Evolutionary conservation across 2,888 invertebrate genomes (phyloP), one percentile per base, ranked within the genome.

Genomic region (Ommatoiulus sabulosus): DNA sequence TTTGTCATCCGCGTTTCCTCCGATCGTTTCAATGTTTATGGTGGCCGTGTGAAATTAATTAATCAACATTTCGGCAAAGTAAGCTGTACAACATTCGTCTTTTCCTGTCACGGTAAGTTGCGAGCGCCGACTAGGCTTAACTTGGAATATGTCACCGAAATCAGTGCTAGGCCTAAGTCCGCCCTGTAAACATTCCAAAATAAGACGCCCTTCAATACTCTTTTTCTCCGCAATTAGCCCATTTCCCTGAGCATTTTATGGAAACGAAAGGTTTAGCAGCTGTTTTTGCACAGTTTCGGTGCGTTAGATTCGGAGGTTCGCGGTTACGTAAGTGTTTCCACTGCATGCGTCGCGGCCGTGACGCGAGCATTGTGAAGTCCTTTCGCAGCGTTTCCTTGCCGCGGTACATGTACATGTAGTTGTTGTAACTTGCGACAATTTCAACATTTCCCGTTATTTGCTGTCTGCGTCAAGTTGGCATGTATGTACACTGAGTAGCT

Each of bases 161-260:
- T 57, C 57, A 17, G 57, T 57, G 57, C 17, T 57, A 57, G 57
- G 57, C 57, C 57, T 57, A 57, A 17, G 57, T 57, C 57, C 57
- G 57, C 57, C 57, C 57, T 57, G 57, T 57, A 57, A 57, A 57
- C 57, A 57, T 57, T 57, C 57, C 57, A 57, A 57, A 57, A 57
- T 57, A 57, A 35, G 57, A 57, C 17, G 57, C 57, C 57, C 57
- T 57, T 17, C 57, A 5, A 57, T 57, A 5, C 12, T 57, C 17
- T 5, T 15, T n/a, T 57, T 17, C 57, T 17, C 35, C 12, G 8
- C 7, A 48, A 48, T 48, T 48, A 12, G 48, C 12, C 12, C 8
- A 48, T 48, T 8, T 48, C 10, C 12, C 8, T 48, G 8, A 48
- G 7, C 12, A 48, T 12, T 48, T 48, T 12, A 7, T 1, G 48